Base-by-base conservation (phyloP, 2,888 invertebrate species). In the Megalurothrips usitatus region DNA sequence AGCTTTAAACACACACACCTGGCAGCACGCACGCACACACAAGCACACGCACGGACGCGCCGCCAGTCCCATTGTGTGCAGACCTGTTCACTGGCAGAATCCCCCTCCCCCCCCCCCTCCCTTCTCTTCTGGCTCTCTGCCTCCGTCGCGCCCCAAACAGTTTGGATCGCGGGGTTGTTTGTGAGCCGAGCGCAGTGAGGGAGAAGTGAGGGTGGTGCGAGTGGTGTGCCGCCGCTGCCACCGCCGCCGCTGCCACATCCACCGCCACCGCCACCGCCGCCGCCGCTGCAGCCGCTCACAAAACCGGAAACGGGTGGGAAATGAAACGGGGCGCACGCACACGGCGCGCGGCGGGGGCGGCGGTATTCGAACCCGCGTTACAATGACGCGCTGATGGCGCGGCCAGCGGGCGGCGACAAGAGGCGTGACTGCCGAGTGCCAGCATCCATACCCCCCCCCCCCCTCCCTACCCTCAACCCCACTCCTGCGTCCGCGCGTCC, bases 221-320 rank as follows among this genome's bases (percentile, higher is more conserved):
- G 2, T 17, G 17, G 17, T 17, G n/a, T 17, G 58, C 58, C 10
- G 17, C 58, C 58, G n/a, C 58, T 58, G 58, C 11, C 58, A 6
- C 19, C 58, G 17, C 17, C 17, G 58, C 52, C 12, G 17, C 52
- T 17, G 8, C 58, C n/a, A n/a, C n/a, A n/a, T n/a, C n/a, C n/a
- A 58, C 58, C 58, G n/a, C 58, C 17, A 17, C 11, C 58, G 17
- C 19, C 58, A 58, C 58, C 58, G n/a, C 58, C 17, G 58, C 11
- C 58, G 17, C 19, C 58, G 17, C 17, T 58, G 58, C 52, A 52
- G 17, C 52, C 52, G 8, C 58, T 58, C 17, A 58, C 58, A 17
- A 58, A 58, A 58, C 58, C 58, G 58, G 58, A 58, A 58, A 58
- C 58, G 58, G 58, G 58, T 58, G 58, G 34, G 58, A 58, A 58